phyloP scores from a whole-genome alignment of 2,797 vertebrate species.

The Petrocephalus schoutedeni region DNA sequence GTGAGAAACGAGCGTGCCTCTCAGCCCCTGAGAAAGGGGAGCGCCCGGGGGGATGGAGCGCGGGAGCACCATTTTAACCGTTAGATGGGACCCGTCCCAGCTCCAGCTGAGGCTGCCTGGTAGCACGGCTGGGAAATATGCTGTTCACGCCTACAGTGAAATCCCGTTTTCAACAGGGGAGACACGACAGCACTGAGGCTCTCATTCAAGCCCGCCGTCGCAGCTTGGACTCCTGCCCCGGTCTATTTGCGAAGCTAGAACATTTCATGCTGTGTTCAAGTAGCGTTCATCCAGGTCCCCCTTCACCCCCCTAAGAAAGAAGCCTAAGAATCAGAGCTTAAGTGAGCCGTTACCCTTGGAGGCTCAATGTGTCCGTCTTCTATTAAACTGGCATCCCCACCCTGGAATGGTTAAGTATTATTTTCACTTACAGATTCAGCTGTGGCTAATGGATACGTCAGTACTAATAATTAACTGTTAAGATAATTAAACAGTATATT shows the following conservation, averaged over 20 bases:
- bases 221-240: not conserved
- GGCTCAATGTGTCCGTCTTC: not conserved
- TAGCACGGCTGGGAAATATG: not conserved
- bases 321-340: not conserved
- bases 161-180: slow-evolving; percentile 1
- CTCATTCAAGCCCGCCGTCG: not conserved
- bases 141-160: not conserved
- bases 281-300: not conserved
- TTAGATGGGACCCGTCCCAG: not conserved
- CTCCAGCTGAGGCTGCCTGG: not conserved
- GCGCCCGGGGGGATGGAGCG: not conserved
- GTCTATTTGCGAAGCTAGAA: not conserved
- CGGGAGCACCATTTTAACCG: not conserved
- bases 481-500: not conserved
- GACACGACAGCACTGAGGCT: not conserved
- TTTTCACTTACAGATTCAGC: not conserved
- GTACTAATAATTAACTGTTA: not conserved
- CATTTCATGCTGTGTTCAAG: not conserved
- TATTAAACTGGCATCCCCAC: not conserved
- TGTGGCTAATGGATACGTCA: not conserved
- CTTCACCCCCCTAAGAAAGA: not conserved
- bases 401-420: not conserved
- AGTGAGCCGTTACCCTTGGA: not conserved
- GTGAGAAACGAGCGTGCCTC: not conserved
- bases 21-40: not conserved